A percentile compares a stretch with the other conserved stretches of the same genome.
Conservation (phyloP, 2,113 vertebrate genomes). For the Tiliqua scincoides region DNA sequence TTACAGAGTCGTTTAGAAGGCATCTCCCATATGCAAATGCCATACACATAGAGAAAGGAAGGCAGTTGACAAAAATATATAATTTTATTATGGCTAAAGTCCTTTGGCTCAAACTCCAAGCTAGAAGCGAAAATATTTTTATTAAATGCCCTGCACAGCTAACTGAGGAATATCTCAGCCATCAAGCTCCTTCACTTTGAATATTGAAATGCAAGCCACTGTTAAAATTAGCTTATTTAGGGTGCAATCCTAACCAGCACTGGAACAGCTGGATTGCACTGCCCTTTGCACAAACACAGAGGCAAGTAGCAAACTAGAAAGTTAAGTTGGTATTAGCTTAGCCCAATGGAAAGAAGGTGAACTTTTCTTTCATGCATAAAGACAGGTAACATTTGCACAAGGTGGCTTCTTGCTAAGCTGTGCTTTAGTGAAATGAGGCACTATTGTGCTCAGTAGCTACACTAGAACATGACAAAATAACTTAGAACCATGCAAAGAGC, state of each 20-base stretch:
- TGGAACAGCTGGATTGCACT: too few species aligned
- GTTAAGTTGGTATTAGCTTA: constrained; percentile 62
- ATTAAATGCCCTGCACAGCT: constrained; percentile 12
- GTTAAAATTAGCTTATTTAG: constrained; percentile 52
- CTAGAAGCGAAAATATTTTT: constrained; percentile 32
- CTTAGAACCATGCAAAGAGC: constrained; percentile 20
- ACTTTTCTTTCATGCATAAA: constrained; percentile 60
- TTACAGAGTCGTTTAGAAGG: constrained; percentile 55
- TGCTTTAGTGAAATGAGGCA: constrained; percentile 52
- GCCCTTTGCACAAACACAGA: constrained; percentile 46
- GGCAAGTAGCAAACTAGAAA: constrained; percentile 41
- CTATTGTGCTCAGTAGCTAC: constrained; percentile 28
- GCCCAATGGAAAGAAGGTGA: constrained; percentile 47
- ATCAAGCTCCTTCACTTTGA: constrained; percentile 47
- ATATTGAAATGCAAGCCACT: constrained; percentile 56
- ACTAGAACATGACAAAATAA: constrained; percentile 15
- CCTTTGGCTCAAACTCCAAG: constrained; percentile 50
- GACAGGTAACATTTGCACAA: constrained; percentile 55
- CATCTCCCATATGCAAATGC: constrained; percentile 56
- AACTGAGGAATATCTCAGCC: constrained; percentile 18
- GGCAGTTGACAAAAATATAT: constrained; percentile 50
- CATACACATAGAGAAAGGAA: constrained; percentile 35
- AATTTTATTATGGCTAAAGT: constrained; percentile 57
- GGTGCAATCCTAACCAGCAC: too few species aligned
- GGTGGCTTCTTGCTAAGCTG: constrained; percentile 23